Percentiles rank a stretch among this genome's conserved stretches.
These are phyloP conservation scores for Gobionotothen gibberifrons DNA, from an alignment of 2,797 vertebrate species.

Conservation along the genomic window DNA sequence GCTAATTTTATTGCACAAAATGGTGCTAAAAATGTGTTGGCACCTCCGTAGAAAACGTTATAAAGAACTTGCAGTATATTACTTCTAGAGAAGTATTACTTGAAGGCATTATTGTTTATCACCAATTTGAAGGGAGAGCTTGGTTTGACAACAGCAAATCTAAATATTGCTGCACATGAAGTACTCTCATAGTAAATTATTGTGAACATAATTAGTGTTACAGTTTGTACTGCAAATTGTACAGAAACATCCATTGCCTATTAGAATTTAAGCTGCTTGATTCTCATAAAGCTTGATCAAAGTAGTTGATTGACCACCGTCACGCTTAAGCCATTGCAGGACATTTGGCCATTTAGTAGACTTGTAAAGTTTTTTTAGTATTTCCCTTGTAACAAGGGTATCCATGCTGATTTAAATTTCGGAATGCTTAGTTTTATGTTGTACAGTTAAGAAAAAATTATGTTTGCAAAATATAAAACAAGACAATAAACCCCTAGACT, in stretches of 20 bases:
- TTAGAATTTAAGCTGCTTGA: slow-evolving; percentile 66
- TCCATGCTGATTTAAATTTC: slow-evolving; percentile 65
- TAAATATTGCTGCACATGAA: slow-evolving; percentile 14
- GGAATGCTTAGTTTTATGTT: slow-evolving; percentile 69
- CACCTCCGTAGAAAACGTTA: slow-evolving; percentile 9
- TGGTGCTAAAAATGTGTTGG: slow-evolving; percentile 13
- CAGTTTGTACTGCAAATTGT: slow-evolving; percentile 34
- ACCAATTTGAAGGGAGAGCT: slow-evolving; percentile 15
- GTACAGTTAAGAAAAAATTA: slow-evolving; percentile 58
- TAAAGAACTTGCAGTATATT: slow-evolving; percentile 7
- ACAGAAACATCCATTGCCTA: slow-evolving; percentile 42
- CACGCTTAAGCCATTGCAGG: slow-evolving; percentile 81
- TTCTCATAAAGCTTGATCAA: slow-evolving; percentile 70
- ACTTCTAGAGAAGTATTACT: slow-evolving; percentile 19
- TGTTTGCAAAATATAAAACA: slow-evolving; percentile 18
- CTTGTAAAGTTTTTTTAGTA: slow-evolving; percentile 71
- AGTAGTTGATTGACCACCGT: slow-evolving; percentile 60
- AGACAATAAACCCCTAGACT: slow-evolving; percentile 11
- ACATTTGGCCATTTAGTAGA: slow-evolving; percentile 81
- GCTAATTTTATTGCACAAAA: slow-evolving; percentile 6
- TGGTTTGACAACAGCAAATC: slow-evolving; percentile 21
- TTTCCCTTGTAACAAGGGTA: slow-evolving; percentile 85
- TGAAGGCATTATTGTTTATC: slow-evolving; percentile 20
- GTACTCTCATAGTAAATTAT: slow-evolving; percentile 34
- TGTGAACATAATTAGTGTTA: slow-evolving; percentile 29